These are phyloP conservation scores for Toxonevra muliebris DNA, from an alignment of 2,888 invertebrate species.

Conservation along the genomic window DNA sequence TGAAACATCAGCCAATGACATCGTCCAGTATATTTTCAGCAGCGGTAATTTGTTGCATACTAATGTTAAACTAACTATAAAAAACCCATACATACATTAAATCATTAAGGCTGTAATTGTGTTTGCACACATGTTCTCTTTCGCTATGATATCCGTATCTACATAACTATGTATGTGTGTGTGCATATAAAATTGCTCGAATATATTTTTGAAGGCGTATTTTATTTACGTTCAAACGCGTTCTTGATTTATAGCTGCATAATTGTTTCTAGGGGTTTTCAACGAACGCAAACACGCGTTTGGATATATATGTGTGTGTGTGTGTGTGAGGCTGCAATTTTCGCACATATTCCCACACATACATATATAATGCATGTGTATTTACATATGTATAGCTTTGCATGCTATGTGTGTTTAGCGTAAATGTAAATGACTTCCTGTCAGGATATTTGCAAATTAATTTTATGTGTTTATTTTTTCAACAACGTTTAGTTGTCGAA, in stretches of 20 bases:
- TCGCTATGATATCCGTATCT: background rate
- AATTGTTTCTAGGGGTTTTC: constrained; percentile 14
- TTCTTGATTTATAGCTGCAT: constrained; percentile 13
- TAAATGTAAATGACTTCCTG: constrained; percentile 34
- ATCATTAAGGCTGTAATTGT: no score
- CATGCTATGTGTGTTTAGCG: background rate
- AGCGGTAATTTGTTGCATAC: no score
- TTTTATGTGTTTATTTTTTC: background rate
- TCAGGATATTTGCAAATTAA: constrained; percentile 39
- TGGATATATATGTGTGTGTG: no score
- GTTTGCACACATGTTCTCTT: no score
- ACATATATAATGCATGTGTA: background rate
- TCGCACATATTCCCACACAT: background rate
- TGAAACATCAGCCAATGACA: no score
- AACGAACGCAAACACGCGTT: background rate
- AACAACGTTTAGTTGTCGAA: background rate
- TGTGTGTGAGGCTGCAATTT: background rate
- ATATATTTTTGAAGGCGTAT: background rate
- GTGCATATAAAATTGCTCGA: background rate
- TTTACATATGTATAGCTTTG: background rate
- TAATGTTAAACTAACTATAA: no score
- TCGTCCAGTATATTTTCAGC: no score
- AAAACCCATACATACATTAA: no score
- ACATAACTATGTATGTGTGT: background rate
- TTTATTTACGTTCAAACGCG: background rate